Percentiles rank a stretch among this genome's conserved stretches.
These are phyloP conservation scores for Dryobota labecula DNA, from an alignment of 2,888 invertebrate genomes.

Conservation along the genomic window DNA sequence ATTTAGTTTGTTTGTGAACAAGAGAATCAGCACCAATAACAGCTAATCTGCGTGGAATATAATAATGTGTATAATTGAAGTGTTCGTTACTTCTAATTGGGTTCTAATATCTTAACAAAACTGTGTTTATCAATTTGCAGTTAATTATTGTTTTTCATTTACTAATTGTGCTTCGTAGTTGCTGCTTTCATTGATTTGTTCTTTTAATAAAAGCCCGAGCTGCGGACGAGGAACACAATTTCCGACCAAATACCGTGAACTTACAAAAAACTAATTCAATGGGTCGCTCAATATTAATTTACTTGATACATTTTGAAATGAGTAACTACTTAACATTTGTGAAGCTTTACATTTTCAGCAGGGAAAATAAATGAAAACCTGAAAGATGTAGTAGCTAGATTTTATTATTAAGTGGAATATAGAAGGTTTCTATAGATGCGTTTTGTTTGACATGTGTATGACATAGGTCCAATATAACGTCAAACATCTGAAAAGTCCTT, in stretches of 20 bases:
- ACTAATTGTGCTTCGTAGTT: constrained; percentile 33
- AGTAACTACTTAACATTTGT: background rate
- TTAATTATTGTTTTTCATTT: constrained; percentile 39
- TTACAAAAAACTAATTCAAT: constrained; percentile 38
- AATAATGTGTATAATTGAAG: constrained; percentile 27
- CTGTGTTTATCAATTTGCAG: constrained; percentile 14
- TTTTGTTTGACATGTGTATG: constrained; percentile 52
- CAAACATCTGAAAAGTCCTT: constrained; percentile 49
- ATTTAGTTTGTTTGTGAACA: too few relatives aligned
- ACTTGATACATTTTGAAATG: constrained; percentile 22
- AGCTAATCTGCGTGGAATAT: constrained; percentile 9
- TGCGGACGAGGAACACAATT: constrained; percentile 17
- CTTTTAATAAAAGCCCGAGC: constrained; percentile 9
- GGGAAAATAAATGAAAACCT: constrained; percentile 15
- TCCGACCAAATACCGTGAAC: constrained; percentile 21
- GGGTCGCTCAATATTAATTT: constrained; percentile 5
- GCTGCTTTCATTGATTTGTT: constrained; percentile 24
- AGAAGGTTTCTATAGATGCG: constrained; percentile 18
- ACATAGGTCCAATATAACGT: constrained; percentile 57
- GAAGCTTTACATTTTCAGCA: background rate
- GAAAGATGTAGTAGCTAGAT: background rate
- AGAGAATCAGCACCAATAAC: too few relatives aligned
- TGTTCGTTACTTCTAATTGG: constrained; percentile 18
- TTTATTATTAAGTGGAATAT: constrained; percentile 30
- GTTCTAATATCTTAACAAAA: constrained; percentile 13